These are phyloP conservation scores for Falco punctatus DNA, from an alignment of 2,113 vertebrate genomes.

Conservation along the genomic window DNA sequence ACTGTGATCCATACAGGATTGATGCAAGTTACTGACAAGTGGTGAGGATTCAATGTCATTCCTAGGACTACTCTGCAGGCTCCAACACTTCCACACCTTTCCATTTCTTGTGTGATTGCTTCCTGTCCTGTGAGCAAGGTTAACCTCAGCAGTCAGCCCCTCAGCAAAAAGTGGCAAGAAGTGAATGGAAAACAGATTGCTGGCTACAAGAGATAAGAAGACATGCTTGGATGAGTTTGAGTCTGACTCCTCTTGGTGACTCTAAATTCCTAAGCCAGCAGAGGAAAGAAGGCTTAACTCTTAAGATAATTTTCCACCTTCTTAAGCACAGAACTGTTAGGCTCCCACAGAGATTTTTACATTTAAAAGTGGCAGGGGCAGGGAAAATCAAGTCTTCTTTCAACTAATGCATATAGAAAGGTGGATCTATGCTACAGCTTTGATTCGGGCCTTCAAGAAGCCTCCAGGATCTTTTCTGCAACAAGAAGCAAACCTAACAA, in stretches of 20 bases:
- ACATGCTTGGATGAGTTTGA: neutral
- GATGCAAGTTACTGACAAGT: neutral
- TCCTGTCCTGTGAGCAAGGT: constrained; percentile 17
- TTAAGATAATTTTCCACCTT: constrained; percentile 57
- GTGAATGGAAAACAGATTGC: constrained; percentile 39
- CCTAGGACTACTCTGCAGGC: neutral
- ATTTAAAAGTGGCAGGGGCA: neutral
- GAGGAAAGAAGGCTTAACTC: constrained; percentile 46
- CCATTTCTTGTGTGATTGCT: neutral
- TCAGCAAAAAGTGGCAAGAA: constrained; percentile 33
- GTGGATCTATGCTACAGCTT: neutral
- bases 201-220: constrained; percentile 37
- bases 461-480: neutral
- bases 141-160: constrained; percentile 39
- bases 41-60: neutral
- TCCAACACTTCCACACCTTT: constrained; percentile 28
- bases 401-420: neutral
- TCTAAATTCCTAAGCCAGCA: constrained; percentile 29
- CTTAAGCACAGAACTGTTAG: constrained; percentile 3
- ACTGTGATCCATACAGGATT: neutral
- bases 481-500: neutral
- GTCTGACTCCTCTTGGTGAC: neutral
- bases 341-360: constrained; percentile 6
- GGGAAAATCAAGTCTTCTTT: neutral
- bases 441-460: neutral